Percentiles rank a stretch among this genome's conserved stretches.
Conservation (phyloP, 2,797 vertebrate genomes). For the Salarias fasciatus region DNA sequence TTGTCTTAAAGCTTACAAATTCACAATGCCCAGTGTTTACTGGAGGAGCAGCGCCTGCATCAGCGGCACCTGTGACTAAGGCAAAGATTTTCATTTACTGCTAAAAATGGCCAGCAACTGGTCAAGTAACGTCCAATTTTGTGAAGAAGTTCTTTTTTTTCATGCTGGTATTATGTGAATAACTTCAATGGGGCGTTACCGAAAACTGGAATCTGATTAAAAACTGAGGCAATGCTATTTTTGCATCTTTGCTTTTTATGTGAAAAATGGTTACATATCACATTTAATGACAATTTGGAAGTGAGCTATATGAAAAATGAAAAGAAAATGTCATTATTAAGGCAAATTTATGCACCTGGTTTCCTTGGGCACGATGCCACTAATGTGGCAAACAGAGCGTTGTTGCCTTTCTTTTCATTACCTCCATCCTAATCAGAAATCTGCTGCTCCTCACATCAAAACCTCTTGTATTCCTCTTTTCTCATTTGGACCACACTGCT, state of each 20-base stretch:
- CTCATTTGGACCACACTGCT: constrained; percentile 27
- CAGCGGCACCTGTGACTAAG: too few relatives aligned
- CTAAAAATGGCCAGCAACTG: too few relatives aligned
- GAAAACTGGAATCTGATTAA: background rate
- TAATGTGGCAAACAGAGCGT: background rate
- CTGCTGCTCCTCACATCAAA: constrained; percentile 18
- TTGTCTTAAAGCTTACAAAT: too few relatives aligned
- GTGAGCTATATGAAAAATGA: background rate
- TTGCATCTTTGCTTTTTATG: background rate
- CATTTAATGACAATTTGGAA: constrained; percentile 5
- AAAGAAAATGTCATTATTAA: background rate
- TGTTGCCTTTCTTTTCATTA: constrained; percentile 16
- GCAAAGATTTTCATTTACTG: too few relatives aligned
- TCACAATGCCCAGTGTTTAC: too few relatives aligned
- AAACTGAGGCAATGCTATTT: background rate
- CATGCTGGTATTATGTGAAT: too few relatives aligned
- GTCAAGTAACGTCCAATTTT: too few relatives aligned
- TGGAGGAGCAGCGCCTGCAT: too few relatives aligned
- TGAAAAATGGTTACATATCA: constrained; percentile 2
- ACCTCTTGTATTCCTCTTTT: constrained; percentile 19
- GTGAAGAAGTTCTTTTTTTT: too few relatives aligned
- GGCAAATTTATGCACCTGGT: background rate
- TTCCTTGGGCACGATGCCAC: background rate
- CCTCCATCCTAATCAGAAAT: constrained; percentile 22
- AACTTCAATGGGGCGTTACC: background rate